A percentile compares a stretch with the other conserved stretches of the same genome.
These are phyloP conservation scores for Thera britannica DNA, from an alignment of 2,888 invertebrate genomes.

Conservation along the genomic window DNA sequence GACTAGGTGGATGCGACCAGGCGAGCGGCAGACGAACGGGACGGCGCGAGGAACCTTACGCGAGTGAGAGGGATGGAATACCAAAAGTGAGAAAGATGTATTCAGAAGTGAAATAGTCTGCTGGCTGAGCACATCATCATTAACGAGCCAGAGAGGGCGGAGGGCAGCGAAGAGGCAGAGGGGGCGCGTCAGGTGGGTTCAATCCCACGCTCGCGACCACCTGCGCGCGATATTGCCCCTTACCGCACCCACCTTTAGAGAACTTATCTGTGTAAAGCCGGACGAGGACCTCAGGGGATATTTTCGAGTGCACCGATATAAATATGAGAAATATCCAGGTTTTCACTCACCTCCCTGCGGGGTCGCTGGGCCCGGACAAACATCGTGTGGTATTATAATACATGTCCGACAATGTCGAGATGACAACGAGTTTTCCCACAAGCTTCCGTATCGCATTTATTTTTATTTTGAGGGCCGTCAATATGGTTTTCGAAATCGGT, in stretches of 20 bases:
- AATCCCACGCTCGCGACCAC: constrained; percentile 81
- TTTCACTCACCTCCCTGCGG: constrained; percentile 74
- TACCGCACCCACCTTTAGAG: constrained; percentile 65
- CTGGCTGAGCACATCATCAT: constrained; percentile 92
- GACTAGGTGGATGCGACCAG: constrained; percentile 84
- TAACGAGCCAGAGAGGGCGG: constrained; percentile 88
- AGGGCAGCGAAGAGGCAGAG: constrained; percentile 85
- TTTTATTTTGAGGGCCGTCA: constrained; percentile 47
- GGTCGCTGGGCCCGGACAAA: constrained; percentile 60
- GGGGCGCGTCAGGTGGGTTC: constrained; percentile 85
- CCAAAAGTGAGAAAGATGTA: constrained; percentile 86
- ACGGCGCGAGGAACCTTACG: constrained; percentile 58
- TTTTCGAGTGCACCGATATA: constrained; percentile 82
- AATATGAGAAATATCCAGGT: constrained; percentile 83
- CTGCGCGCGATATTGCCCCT: constrained; percentile 78
- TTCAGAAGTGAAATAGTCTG: constrained; percentile 90
- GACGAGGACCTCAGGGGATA: constrained; percentile 72
- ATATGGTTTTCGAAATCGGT: constrained; percentile 37
- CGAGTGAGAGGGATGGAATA: constrained; percentile 67
- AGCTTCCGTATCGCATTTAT: constrained; percentile 49
- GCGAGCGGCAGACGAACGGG: constrained; percentile 71
- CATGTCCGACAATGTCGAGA: constrained; percentile 73
- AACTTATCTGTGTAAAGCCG: constrained; percentile 65
- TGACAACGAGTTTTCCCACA: constrained; percentile 65
- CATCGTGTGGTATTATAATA: constrained; percentile 71